Percentiles rank a stretch among this genome's conserved stretches.
These are phyloP conservation scores for Sitobion miscanthi DNA, from an alignment of 1,140 invertebrate genomes.

Conservation along the genomic window DNA sequence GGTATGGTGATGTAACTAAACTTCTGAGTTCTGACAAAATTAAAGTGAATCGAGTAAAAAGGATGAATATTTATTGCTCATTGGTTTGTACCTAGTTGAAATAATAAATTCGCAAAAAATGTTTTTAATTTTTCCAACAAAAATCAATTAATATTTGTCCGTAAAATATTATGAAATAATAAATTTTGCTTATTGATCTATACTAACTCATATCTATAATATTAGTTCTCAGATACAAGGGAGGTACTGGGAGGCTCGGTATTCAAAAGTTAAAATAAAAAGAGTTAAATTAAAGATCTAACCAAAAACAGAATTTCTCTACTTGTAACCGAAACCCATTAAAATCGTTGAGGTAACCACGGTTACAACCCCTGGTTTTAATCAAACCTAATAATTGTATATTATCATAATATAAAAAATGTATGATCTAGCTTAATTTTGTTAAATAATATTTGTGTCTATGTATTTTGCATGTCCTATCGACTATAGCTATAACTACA, in stretches of 20 bases:
- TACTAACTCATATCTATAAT: background rate
- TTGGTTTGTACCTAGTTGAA: too few relatives aligned
- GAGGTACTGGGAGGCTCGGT: background rate
- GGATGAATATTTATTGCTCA: too few relatives aligned
- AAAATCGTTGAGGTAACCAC: too few relatives aligned
- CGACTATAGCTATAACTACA: too few relatives aligned
- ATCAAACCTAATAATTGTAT: background rate
- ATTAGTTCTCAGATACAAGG: background rate
- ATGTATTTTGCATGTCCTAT: too few relatives aligned
- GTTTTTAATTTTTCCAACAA: background rate
- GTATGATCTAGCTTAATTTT: background rate
- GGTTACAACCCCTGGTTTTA: background rate
- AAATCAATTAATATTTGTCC: background rate
- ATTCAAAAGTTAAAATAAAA: background rate
- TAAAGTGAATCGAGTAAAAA: too few relatives aligned
- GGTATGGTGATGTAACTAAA: too few relatives aligned
- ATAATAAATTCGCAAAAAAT: background rate
- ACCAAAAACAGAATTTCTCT: background rate
- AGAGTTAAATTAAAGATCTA: background rate
- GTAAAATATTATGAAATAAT: background rate
- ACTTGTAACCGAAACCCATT: too few relatives aligned
- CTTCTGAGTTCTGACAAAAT: too few relatives aligned
- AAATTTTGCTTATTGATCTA: background rate
- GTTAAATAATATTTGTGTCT: background rate
- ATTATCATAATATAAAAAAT: background rate